Percentiles rank a stretch among this genome's conserved stretches.
Conservation (phyloP, 2,888 invertebrate species). For the Drosophila buzzatii region DNA sequence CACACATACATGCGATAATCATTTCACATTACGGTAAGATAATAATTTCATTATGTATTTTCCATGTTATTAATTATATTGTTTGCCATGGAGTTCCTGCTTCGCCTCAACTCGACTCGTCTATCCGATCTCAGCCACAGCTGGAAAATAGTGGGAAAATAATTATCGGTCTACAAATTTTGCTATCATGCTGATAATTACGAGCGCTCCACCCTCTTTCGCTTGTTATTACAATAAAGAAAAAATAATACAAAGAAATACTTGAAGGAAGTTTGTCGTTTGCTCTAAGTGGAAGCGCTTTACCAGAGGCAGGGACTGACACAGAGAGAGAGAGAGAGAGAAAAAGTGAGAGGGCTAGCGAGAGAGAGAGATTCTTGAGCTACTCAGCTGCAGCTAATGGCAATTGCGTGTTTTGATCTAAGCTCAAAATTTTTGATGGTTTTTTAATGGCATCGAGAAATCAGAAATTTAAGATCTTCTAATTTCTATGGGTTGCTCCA, state of each 20-base stretch:
- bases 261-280: conserved; percentile 64
- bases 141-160: conserved; percentile 73
- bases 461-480: conserved; percentile 21
- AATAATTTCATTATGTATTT: conserved; percentile 80
- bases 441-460: conserved; percentile 45
- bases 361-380: background rate
- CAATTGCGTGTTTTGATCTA: conserved; percentile 60
- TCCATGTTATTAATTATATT: conserved; percentile 80
- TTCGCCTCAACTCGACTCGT: background rate
- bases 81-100: conserved; percentile 62
- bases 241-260: background rate
- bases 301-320: background rate
- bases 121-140: conserved; percentile 16
- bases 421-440: conserved; percentile 31
- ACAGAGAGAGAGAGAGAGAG: no score
- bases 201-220: conserved; percentile 18
- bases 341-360: background rate
- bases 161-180: conserved; percentile 75
- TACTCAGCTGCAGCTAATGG: conserved; percentile 47
- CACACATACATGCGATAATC: conserved; percentile 60
- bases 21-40: conserved; percentile 78
- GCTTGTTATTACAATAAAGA: conserved; percentile 4
- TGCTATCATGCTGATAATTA: conserved; percentile 76
- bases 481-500: conserved; percentile 1
- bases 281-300: conserved; percentile 41